A percentile compares a stretch with the other conserved stretches of the same genome.
phyloP scores from a whole-genome alignment of 1,140 invertebrate species.

The Tenebrio molitor region DNA sequence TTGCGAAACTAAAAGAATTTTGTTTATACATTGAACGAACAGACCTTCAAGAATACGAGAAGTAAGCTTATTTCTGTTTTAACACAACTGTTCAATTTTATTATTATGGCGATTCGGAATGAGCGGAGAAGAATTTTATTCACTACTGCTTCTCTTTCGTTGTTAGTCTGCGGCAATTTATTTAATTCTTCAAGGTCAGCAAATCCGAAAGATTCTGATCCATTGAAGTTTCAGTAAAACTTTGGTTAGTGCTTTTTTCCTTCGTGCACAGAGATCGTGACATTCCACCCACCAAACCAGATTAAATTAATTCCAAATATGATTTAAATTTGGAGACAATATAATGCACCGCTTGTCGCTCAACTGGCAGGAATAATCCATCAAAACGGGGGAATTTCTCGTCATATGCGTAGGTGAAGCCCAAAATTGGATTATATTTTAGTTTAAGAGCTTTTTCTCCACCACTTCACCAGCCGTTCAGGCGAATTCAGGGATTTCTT shows the following conservation, averaged over 20 bases:
- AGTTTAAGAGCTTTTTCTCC: conserved; percentile 16
- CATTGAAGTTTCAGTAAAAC: too few relatives aligned
- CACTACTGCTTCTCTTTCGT: too few relatives aligned
- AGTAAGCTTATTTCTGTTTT: conserved; percentile 73
- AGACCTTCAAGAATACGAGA: conserved; percentile 83
- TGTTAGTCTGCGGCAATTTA: too few relatives aligned
- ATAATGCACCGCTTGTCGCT: too few relatives aligned
- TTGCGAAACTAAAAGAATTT: conserved; percentile 85
- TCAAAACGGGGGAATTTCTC: background rate
- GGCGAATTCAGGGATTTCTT: background rate
- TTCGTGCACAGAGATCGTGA: too few relatives aligned
- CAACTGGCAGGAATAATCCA: background rate
- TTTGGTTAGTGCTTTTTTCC: too few relatives aligned
- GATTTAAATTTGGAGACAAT: too few relatives aligned
- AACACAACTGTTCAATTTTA: conserved; percentile 1
- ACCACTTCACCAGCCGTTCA: conserved; percentile 1
- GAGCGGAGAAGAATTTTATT: too few relatives aligned
- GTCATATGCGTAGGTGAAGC: background rate
- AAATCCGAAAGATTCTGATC: too few relatives aligned
- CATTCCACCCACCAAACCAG: too few relatives aligned
- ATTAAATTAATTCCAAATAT: too few relatives aligned
- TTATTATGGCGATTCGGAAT: background rate
- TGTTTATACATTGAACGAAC: conserved; percentile 81
- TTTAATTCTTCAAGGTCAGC: too few relatives aligned
- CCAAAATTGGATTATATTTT: conserved; percentile 24